Percentiles rank a stretch among this genome's conserved stretches.
Conservation (phyloP, 1,140 invertebrate genomes). For the Bombus vancouverensis region DNA sequence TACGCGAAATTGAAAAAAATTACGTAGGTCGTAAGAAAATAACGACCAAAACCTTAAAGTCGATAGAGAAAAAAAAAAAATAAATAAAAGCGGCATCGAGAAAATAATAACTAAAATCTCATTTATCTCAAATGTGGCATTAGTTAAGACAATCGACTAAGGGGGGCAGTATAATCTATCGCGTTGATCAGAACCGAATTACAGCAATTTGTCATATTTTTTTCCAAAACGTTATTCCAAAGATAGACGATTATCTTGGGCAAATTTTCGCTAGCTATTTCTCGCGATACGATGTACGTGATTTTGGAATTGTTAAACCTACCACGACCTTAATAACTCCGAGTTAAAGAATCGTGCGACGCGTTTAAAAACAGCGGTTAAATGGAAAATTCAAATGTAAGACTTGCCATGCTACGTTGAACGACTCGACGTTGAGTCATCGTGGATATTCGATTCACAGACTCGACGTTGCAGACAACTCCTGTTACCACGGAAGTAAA, state of each 20-base stretch:
- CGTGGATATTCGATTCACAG: neutral
- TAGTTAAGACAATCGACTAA: neutral
- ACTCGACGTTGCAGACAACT: neutral
- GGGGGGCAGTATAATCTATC: too few species aligned
- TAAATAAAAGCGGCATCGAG: too few species aligned
- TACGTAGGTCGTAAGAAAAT: too few species aligned
- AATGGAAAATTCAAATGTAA: neutral
- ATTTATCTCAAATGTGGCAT: neutral
- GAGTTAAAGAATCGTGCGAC: neutral
- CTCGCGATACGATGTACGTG: neutral
- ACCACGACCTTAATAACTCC: too few species aligned
- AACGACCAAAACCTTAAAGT: too few species aligned
- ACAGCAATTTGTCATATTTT: too few species aligned
- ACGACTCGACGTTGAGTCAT: neutral
- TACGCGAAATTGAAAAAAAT: too few species aligned
- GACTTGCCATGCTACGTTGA: conserved; percentile 23
- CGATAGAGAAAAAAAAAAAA: too few species aligned
- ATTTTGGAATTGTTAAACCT: too few species aligned
- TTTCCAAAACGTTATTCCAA: neutral
- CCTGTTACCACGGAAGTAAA: neutral
- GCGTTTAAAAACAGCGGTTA: neutral
- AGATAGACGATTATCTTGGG: too few species aligned
- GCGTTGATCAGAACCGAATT: neutral
- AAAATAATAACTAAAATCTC: neutral
- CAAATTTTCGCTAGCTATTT: too few species aligned